These are phyloP conservation scores for Scolopax bukidnonensis DNA, from an alignment of 2,797 vertebrate species.

Conservation along the genomic window DNA sequence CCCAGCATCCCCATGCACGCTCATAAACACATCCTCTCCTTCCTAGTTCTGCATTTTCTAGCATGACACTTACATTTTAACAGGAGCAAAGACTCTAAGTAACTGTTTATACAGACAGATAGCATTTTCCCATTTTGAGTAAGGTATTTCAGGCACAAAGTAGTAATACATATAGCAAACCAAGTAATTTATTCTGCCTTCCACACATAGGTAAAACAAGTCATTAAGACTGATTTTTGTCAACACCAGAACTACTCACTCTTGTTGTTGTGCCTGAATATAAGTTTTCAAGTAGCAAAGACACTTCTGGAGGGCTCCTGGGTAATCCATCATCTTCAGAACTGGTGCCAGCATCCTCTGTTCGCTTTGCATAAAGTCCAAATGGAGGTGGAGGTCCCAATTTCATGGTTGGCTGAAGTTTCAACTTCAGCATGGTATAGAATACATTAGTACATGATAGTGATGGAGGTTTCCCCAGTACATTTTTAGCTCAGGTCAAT, in stretches of 20 bases:
- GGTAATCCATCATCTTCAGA: constrained; percentile 84
- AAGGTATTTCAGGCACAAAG: neutral
- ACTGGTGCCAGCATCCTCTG: constrained; percentile 80
- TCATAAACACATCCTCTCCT: neutral
- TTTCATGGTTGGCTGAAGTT: constrained; percentile 91
- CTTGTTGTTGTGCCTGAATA: constrained; percentile 68
- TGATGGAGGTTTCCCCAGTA: neutral
- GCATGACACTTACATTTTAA: neutral
- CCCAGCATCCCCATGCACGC: neutral
- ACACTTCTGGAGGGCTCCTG: constrained; percentile 82
- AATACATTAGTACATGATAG: constrained; percentile 10
- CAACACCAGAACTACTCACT: constrained; percentile 72
- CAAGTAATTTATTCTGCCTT: neutral
- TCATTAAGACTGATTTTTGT: neutral
- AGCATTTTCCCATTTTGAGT: neutral
- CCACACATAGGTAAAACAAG: neutral
- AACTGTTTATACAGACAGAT: neutral
- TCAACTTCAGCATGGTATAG: constrained; percentile 79
- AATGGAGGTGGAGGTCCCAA: constrained; percentile 84
- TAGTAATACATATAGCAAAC: neutral
- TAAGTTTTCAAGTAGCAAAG: constrained; percentile 72
- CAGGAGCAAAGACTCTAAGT: neutral
- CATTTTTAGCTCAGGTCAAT: neutral
- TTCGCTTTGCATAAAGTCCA: constrained; percentile 77
- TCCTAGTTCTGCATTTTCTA: neutral